Base-by-base conservation (phyloP, 1,140 invertebrate species). In the Aleiodes sp. region DNA sequence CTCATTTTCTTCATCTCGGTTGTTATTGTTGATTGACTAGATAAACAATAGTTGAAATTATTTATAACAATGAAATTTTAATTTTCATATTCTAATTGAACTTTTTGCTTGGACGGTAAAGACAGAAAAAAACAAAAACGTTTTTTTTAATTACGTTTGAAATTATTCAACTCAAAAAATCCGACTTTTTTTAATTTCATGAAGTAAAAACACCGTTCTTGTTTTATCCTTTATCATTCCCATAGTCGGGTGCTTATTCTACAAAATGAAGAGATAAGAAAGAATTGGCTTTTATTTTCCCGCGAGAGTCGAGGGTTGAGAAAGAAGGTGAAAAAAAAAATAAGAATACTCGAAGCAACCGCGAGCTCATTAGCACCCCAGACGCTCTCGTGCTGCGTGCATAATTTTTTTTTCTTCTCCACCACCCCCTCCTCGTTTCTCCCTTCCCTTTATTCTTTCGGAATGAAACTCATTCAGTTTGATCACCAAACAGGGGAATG, bases 311-410 rank as follows among this genome's bases (percentile, higher is more conserved):
- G 6, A 52, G 19, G 46, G 21, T n/a, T n/a, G n/a, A n/a, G n/a
- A n/a, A n/a, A n/a, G n/a, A n/a, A n/a, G n/a, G n/a, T n/a, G 21
- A 52, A 52, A 52, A 52, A 52, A 52, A 19, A 21, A 12, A 52
- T n/a, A n/a, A n/a, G n/a, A 52, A 52, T 52, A 52, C 46, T 52
- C 46, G 19, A 24, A 52, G 46, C 46, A 52, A 52, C 46, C 46
- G 46, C 46, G 46, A 52, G 21, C 46, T 52, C 46, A 52, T 52
- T 52, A 52, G 46, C 46, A 52, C 46, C 21, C 46, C 21, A 52
- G 46, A 52, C 21, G 19, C 46, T 52, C 21, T 21, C 46, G 46
- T 26, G 19, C 41, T 16, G 41, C 46, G 46, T 52, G 46, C 21
- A 24, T 21, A 52, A 52, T 24, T 52, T 16, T 46, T 14, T 24